These are phyloP conservation scores for Saccopteryx bilineata DNA, from an alignment of 2,113 vertebrate species.

Conservation along the genomic window DNA sequence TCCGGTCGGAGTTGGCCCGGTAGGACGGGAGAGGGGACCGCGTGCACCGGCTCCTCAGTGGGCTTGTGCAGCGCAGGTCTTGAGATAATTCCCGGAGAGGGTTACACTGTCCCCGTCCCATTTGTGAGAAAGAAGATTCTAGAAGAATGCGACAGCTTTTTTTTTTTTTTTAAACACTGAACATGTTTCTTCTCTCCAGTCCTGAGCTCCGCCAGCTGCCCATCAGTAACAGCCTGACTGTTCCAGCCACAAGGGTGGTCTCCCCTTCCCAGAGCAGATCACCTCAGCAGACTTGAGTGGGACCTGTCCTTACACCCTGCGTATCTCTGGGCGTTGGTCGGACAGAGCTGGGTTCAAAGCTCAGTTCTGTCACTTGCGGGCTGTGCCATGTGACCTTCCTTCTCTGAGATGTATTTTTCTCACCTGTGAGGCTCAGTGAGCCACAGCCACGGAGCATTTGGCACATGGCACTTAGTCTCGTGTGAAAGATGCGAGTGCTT, in stretches of 20 bases:
- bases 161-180: background rate
- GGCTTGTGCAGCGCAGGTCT: background rate
- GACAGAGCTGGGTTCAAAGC: background rate
- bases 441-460: background rate
- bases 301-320: background rate
- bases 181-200: background rate
- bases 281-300: background rate
- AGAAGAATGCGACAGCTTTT: background rate
- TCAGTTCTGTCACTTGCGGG: background rate
- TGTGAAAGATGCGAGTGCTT: background rate
- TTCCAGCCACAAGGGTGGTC: background rate
- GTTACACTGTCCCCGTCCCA: background rate
- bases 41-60: accelerated
- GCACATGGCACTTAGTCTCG: accelerated
- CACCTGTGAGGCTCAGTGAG: background rate
- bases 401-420: background rate
- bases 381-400: background rate
- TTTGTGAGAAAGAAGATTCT: background rate
- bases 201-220: background rate
- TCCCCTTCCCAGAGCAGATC: background rate
- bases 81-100: background rate
- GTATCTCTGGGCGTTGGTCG: background rate
- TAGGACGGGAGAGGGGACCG: background rate
- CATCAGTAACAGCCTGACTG: background rate
- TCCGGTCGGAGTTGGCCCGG: background rate